phyloP scores from a whole-genome alignment of 2,888 invertebrate genomes.

The Prosopocoilus inquinatus region DNA sequence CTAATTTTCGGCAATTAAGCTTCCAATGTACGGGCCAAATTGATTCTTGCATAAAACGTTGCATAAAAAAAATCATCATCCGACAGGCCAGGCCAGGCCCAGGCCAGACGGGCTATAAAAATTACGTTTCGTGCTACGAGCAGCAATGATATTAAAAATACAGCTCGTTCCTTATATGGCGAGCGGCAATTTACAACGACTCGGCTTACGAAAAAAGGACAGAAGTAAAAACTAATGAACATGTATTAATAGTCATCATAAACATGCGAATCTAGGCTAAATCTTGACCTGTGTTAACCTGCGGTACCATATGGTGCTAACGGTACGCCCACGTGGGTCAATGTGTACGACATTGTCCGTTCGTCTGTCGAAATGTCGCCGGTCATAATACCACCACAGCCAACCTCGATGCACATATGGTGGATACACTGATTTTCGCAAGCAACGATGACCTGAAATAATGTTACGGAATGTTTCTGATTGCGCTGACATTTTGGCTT shows the following conservation, averaged over 20 bases:
- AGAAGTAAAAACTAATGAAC: slow-evolving; percentile 10
- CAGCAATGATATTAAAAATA: slow-evolving; percentile 1
- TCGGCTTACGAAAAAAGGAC: not conserved
- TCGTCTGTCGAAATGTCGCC: too few species aligned
- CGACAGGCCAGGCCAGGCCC: too few species aligned
- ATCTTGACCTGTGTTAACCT: slow-evolving; percentile 29
- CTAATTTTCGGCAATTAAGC: too few species aligned
- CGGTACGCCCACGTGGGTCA: slow-evolving; percentile 14
- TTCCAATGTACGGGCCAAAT: too few species aligned
- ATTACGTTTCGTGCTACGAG: not conserved
- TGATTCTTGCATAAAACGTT: too few species aligned
- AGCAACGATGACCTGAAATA: too few species aligned
- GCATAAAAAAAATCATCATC: too few species aligned
- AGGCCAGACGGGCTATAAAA: not conserved
- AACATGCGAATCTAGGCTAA: slow-evolving; percentile 28
- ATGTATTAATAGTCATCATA: slow-evolving; percentile 21
- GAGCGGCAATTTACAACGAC: not conserved
- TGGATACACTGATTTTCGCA: too few species aligned
- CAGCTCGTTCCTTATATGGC: not conserved
- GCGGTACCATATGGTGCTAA: slow-evolving; percentile 26
- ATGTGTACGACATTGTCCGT: slow-evolving; percentile 5
- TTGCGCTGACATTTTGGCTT: too few species aligned
- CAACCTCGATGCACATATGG: too few species aligned
- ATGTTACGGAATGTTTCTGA: too few species aligned
- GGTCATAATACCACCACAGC: too few species aligned